Conservation (phyloP, 2,797 vertebrate genomes). For the Brachymystax lenok region DNA sequence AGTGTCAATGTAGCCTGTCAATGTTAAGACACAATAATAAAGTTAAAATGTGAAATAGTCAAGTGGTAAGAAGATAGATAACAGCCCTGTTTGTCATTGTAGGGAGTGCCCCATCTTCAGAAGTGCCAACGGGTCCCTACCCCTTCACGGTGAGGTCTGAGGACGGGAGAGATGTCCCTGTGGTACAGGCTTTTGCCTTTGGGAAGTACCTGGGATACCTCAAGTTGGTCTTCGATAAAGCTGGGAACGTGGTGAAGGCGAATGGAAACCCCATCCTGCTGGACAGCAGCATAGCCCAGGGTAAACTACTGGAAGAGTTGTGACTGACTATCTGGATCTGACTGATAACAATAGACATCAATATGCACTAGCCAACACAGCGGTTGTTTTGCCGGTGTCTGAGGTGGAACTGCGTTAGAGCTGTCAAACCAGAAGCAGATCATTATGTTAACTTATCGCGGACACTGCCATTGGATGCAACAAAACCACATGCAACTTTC, state of each 20-base stretch:
- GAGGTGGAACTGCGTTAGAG: too few species aligned
- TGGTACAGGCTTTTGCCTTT: slow-evolving; percentile 91
- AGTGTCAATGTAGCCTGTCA: too few species aligned
- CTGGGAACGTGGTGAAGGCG: slow-evolving; percentile 79
- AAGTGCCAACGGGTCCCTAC: slow-evolving; percentile 80
- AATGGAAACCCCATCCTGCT: slow-evolving; percentile 88
- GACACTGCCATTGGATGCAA: too few species aligned
- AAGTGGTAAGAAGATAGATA: too few species aligned
- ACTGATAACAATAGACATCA: background rate
- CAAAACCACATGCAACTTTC: too few species aligned
- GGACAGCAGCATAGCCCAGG: slow-evolving; percentile 81
- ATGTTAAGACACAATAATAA: too few species aligned
- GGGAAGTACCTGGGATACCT: slow-evolving; percentile 90
- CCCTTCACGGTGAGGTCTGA: slow-evolving; percentile 83
- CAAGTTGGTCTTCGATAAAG: slow-evolving; percentile 83
- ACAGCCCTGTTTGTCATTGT: slow-evolving; percentile 27
- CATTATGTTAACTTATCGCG: too few species aligned
- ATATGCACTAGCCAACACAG: background rate
- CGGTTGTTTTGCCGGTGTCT: too few species aligned
- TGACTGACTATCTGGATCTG: background rate
- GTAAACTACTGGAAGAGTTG: slow-evolving; percentile 58
- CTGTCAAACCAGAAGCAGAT: too few species aligned
- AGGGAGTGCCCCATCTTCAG: slow-evolving; percentile 84
- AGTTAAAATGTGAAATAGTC: too few species aligned
- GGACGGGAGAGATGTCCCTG: slow-evolving; percentile 82